Conservation (phyloP, 2,113 vertebrate species). For the Raja brachyura region DNA sequence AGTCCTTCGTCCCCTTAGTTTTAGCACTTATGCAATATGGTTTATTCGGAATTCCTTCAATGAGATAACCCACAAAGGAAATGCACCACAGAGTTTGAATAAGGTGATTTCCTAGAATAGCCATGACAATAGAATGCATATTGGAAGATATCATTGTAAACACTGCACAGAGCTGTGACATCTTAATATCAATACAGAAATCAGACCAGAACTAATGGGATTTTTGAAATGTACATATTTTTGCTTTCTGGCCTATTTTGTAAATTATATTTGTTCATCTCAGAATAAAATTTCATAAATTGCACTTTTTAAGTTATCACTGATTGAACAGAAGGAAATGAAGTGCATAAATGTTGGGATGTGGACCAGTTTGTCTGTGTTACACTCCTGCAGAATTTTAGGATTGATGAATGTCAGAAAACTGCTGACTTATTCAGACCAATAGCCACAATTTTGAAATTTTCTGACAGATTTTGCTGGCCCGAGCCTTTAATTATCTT, state of each 20-base stretch:
- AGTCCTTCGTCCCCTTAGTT: too few relatives aligned
- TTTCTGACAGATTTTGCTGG: not conserved
- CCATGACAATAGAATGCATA: not conserved
- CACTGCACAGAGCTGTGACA: not conserved
- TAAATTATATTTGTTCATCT: not conserved
- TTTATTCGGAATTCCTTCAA: not conserved
- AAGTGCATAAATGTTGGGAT: not conserved
- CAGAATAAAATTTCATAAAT: not conserved
- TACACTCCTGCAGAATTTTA: not conserved
- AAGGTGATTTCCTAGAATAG: not conserved
- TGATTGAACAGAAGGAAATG: not conserved
- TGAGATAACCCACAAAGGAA: not conserved
- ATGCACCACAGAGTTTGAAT: not conserved
- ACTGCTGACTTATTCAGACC: not conserved
- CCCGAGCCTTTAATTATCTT: not conserved
- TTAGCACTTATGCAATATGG: not conserved
- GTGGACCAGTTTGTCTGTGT: not conserved
- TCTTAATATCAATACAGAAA: constrained; percentile 12
- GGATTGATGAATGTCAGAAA: not conserved
- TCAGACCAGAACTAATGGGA: not conserved
- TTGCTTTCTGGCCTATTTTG: not conserved
- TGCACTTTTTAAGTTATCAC: not conserved
- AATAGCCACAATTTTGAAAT: not conserved
- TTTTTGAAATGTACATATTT: not conserved
- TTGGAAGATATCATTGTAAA: not conserved